phyloP scores from a whole-genome alignment of 1,140 invertebrate genomes.

The Odontomachus brunneus region DNA sequence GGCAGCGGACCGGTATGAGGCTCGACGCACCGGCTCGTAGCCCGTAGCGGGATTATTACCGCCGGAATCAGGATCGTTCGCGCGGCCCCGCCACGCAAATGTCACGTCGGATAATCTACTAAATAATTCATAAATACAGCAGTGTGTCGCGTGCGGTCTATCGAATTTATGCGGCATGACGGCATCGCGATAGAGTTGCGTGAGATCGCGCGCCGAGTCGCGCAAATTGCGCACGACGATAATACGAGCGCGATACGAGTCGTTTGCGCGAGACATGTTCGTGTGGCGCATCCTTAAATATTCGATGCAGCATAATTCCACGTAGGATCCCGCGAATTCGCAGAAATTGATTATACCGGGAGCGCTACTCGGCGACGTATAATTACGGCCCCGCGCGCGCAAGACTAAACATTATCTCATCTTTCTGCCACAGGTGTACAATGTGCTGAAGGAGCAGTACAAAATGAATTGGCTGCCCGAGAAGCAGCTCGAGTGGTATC shows the following conservation, averaged over 20 bases:
- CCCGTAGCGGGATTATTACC: background rate
- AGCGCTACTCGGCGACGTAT: background rate
- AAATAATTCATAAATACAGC: slow-evolving; percentile 41
- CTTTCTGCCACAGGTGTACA: slow-evolving; percentile 80
- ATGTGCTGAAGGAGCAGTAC: slow-evolving; percentile 81
- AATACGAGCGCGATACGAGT: no score
- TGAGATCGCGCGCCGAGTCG: background rate
- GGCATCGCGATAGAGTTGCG: background rate
- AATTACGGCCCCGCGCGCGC: slow-evolving; percentile 1
- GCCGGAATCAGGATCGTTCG: background rate
- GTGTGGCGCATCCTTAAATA: background rate
- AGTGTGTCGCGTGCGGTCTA: background rate
- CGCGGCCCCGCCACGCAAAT: background rate
- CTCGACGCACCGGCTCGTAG: background rate
- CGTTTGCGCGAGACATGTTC: background rate
- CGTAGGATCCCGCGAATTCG: background rate
- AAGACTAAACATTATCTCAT: slow-evolving; percentile 74
- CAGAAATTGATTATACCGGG: slow-evolving; percentile 13
- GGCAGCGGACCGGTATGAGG: background rate
- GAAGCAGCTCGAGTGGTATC: slow-evolving; percentile 83
- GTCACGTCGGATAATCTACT: slow-evolving; percentile 21
- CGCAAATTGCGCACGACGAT: no score
- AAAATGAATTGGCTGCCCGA: slow-evolving; percentile 84
- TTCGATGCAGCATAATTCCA: slow-evolving; percentile 23
- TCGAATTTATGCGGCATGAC: slow-evolving; percentile 29